Evolutionary conservation across 2,888 invertebrate genomes (phyloP), one percentile per base, ranked within the genome.

Genomic region (Agrenia bidenticulata): DNA sequence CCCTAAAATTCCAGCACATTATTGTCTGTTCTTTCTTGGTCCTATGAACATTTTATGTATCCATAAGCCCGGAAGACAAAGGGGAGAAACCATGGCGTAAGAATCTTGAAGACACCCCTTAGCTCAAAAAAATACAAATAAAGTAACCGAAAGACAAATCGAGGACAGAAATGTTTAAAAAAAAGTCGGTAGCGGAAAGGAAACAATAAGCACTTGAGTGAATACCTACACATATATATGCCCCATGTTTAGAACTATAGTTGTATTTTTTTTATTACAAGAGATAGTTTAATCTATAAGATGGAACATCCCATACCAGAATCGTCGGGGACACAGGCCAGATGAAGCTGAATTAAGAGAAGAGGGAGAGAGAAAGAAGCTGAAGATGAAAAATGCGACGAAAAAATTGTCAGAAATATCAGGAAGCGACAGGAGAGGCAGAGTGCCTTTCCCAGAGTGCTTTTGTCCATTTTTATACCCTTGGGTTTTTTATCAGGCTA

Each of bases 121-220:
- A 23, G 23, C 15, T 11, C 45, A 9, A 15, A 15, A 19, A 45
- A 45, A 4, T 45, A 45, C 15, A 19, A 45, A 39, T 15, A 39
- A 45, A 45, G 19, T 5, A 45, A 45, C n/a, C 45, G 13, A 51
- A 51, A 51, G 51, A 24, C 51, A 51, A 51, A 51, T 51, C 23
- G 51, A 51, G 15, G 51, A 51, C 23, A 51, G 7, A 51, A 45
- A 15, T 5, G 19, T 19, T 4, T 9, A 45, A 45, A 19, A 45
- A 5, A 45, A 45, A 45, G 19, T 32, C 32, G 32, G 32, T 32
- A 11, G 45, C 9, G 45, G 45, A 45, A 45, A n/a, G 45, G 45
- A 19, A 45, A 45, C 15, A 45, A 45, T 15, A 45, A 45, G 4
- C 45, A 19, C 19, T 32, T 32, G 32, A 32, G 11, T 32, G 11